Percentiles rank a stretch among this genome's conserved stretches.
Conservation (phyloP, 2,888 invertebrate species). For the Thyatira batis region DNA sequence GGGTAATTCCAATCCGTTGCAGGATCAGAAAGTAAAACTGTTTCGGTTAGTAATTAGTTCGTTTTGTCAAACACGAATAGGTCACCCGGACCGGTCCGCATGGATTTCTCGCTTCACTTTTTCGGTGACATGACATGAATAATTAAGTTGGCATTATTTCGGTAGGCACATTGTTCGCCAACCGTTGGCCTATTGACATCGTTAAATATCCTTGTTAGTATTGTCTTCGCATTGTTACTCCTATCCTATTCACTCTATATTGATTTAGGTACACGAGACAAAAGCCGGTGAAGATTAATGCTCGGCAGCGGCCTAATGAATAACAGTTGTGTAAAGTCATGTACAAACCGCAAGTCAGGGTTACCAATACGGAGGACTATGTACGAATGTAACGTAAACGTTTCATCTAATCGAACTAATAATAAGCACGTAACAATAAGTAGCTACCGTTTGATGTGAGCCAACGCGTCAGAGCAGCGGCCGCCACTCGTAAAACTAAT, state of each 20-base stretch:
- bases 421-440: constrained; percentile 78
- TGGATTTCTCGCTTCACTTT: constrained; percentile 57
- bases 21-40: constrained; percentile 69
- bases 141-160: constrained; percentile 56
- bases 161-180: constrained; percentile 56
- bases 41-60: constrained; percentile 63
- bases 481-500: constrained; percentile 76
- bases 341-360: constrained; percentile 59
- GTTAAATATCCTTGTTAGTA: constrained; percentile 55
- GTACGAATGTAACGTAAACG: constrained; percentile 61
- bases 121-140: constrained; percentile 66
- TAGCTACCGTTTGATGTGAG: constrained; percentile 64
- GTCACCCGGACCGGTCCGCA: constrained; percentile 56
- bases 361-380: constrained; percentile 61
- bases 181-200: constrained; percentile 66
- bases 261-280: constrained; percentile 30
- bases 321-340: constrained; percentile 34
- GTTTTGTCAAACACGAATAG: constrained; percentile 60
- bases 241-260: constrained; percentile 38
- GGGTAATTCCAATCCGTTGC: constrained; percentile 34
- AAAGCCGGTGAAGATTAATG: constrained; percentile 32
- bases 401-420: constrained; percentile 70
- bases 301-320: constrained; percentile 29
- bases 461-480: constrained; percentile 64
- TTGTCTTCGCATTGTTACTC: constrained; percentile 26